phyloP scores from a whole-genome alignment of 2,888 invertebrate genomes.

The Argyresthia albistria region DNA sequence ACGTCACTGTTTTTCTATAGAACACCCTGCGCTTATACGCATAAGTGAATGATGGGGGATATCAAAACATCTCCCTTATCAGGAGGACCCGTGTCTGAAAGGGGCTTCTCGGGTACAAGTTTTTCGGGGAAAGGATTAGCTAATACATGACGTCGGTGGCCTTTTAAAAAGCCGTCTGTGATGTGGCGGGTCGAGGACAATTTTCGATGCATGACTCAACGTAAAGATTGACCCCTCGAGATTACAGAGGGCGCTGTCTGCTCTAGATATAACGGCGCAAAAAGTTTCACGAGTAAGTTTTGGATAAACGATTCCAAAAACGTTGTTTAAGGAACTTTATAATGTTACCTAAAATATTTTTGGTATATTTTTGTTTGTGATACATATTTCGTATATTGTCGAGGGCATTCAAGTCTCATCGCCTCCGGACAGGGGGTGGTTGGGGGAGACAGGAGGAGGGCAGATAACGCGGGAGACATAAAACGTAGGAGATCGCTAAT shows the following conservation, averaged over 20 bases:
- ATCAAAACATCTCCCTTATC: constrained; percentile 69
- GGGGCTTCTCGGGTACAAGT: constrained; percentile 31
- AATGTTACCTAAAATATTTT: not conserved
- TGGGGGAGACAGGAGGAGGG: constrained; percentile 23
- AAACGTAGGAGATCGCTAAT: constrained; percentile 72
- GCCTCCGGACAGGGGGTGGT: constrained; percentile 11
- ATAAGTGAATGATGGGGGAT: constrained; percentile 63
- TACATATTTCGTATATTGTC: not conserved
- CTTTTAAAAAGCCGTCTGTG: constrained; percentile 25
- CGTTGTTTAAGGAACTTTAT: not conserved
- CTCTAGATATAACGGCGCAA: too few relatives aligned
- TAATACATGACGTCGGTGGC: constrained; percentile 34
- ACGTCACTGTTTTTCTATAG: constrained; percentile 72
- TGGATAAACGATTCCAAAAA: too few relatives aligned
- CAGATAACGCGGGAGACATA: constrained; percentile 67
- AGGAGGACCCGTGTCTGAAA: constrained; percentile 23
- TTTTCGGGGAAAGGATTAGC: constrained; percentile 62
- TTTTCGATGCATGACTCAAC: constrained; percentile 22
- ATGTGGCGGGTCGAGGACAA: constrained; percentile 19
- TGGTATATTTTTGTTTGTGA: not conserved
- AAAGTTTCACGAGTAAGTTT: too few relatives aligned
- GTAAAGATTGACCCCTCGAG: constrained; percentile 8
- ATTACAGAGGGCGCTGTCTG: constrained; percentile 2
- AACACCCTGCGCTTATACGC: constrained; percentile 22
- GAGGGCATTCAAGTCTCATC: too few relatives aligned